phyloP scores from a whole-genome alignment of 2,113 vertebrate genomes.

The Albula glossodonta region DNA sequence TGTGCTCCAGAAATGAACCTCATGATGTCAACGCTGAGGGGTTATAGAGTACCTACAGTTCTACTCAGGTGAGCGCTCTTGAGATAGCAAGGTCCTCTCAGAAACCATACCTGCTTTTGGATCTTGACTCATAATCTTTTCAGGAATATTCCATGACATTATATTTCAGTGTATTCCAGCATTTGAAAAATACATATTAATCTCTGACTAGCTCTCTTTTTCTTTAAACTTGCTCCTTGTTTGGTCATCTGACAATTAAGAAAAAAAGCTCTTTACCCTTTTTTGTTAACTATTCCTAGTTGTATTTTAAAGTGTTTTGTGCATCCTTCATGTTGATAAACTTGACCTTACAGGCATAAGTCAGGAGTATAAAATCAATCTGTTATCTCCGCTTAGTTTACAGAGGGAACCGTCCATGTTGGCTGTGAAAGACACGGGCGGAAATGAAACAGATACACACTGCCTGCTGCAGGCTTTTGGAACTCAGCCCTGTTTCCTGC shows the following conservation, averaged over 20 bases:
- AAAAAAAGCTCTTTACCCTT: too few relatives aligned
- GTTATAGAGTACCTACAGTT: neutral
- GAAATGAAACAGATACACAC: slow-evolving; percentile 1
- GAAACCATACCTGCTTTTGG: too few relatives aligned
- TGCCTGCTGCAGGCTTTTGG: neutral
- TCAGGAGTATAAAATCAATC: neutral
- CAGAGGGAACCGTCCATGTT: neutral
- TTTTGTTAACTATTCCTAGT: neutral
- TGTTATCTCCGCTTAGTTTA: neutral
- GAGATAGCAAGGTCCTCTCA: too few relatives aligned
- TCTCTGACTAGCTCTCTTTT: too few relatives aligned
- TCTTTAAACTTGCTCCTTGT: neutral
- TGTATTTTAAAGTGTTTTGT: slow-evolving; percentile 46
- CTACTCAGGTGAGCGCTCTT: neutral
- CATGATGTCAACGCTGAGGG: neutral
- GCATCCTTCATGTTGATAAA: slow-evolving; percentile 35
- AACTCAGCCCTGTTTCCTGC: neutral
- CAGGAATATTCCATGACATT: too few relatives aligned
- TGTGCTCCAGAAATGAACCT: neutral
- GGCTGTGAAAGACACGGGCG: neutral
- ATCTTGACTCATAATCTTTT: too few relatives aligned
- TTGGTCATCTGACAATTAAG: neutral
- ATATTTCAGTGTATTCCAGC: too few relatives aligned
- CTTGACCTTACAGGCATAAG: neutral
- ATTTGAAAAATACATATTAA: too few relatives aligned